Base-by-base conservation (phyloP, 2,797 vertebrate species). In the Diglossa cyanea region DNA sequence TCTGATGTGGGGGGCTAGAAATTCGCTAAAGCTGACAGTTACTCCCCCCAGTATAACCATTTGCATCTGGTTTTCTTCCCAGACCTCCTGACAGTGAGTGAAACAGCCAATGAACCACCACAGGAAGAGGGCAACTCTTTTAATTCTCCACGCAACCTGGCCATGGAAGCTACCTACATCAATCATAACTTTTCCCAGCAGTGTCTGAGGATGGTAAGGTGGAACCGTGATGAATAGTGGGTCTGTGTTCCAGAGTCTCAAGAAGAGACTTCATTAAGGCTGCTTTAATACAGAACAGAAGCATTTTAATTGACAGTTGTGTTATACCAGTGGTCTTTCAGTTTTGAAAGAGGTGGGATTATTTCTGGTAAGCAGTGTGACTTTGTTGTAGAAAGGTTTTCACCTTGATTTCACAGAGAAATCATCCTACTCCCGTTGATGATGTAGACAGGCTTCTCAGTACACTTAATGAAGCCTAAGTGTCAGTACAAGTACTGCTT, bases 181-280 rank as follows among this genome's bases (percentile, higher is more conserved):
- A 99, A 99, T 97, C 99, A 99, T 97, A 99, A 99, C 98, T 99
- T 99, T 97, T 99, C 99, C 93, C 99, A 99, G 98, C 99, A 99
- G 97, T 99, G 99, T 95, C 96, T 99, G 93, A 98, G 99, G 88
- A 98, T 99, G 98, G 99, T 99, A 94, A 93, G 96, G 25, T 47
- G 2, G 5, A 72, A 31, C 60, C 45, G 51, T 26, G 42, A 63
- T 45, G 30, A 40, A 19, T 54, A 26, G 14, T 48, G 51, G 23
- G 25, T 71, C 21, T 84, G 5, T 39, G 10, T 76, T 81, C 13
- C 2, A 50, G 33, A 31, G 6, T 55, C 35, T 78, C 12, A 7
- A 35, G 13, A 60, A 51, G 17, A 88, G 24, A 20, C 47, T 42
- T 84, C 7, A 15, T 50, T 68, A 50, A 55, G 15, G 26, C 11